Conservation (phyloP, 92 coral and sea anemone species). For the Diadumene lineata region DNA sequence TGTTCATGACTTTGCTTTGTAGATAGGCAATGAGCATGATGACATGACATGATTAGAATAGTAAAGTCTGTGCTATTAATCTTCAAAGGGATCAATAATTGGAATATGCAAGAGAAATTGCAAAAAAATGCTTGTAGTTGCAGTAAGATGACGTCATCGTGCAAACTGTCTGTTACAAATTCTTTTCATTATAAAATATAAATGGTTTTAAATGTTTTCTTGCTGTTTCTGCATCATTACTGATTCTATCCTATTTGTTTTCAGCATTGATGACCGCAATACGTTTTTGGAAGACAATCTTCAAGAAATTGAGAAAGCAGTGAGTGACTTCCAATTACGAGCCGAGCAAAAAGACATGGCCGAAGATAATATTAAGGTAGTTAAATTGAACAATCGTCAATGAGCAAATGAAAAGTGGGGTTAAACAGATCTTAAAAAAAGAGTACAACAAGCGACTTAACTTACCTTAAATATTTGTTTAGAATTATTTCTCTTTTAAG, state of each 20-base stretch:
- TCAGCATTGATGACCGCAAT: background rate
- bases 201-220: no score
- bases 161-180: no score
- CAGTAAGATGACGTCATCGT: no score
- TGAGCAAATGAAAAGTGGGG: background rate
- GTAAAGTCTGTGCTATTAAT: no score
- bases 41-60: no score
- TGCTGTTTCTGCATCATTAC: background rate
- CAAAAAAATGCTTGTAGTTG: no score
- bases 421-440: background rate
- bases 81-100: no score
- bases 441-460: background rate
- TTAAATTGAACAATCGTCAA: no score
- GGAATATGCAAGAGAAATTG: no score
- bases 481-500: no score
- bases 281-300: constrained; percentile 2
- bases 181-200: background rate
- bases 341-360: background rate
- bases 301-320: constrained; percentile 2
- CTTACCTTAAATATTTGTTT: background rate
- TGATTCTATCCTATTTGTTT: background rate
- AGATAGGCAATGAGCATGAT: no score
- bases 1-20: no score
- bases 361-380: background rate
- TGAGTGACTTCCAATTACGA: background rate